Evolutionary conservation across 2,888 invertebrate genomes (phyloP).

Genomic region (Drosophila neoperkinsi): DNA sequence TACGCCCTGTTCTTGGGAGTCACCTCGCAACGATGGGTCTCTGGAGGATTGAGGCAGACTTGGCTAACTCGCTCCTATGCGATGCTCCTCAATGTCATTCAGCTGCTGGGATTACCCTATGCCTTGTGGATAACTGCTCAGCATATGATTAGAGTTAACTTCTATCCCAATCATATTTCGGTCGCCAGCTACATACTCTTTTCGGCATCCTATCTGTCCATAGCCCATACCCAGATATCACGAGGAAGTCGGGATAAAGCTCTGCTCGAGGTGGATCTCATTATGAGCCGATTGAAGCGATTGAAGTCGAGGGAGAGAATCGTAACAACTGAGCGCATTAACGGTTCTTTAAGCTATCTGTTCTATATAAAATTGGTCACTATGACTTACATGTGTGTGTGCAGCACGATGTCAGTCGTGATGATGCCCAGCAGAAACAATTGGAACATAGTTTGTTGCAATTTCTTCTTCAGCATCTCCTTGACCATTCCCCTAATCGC

Average conservation of each 20-base stretch:
- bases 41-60: constrained; percentile 7
- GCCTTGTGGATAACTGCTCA: constrained; percentile 8
- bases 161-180: constrained; percentile 32
- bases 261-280: constrained; percentile 36
- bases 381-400: constrained; percentile 3
- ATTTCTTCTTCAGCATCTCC: constrained; percentile 21
- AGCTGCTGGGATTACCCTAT: constrained; percentile 23
- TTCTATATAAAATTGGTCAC: constrained; percentile 26
- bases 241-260: constrained; percentile 44
- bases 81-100: constrained; percentile 20
- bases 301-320: background rate
- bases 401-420: constrained; percentile 1
- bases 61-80: constrained; percentile 30
- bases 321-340: background rate
- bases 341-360: background rate
- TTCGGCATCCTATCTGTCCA: constrained; percentile 31
- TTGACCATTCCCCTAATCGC: constrained; percentile 40
- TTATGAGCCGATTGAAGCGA: constrained; percentile 8
- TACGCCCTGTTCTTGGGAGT: constrained; percentile 53
- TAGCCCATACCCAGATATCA: constrained; percentile 42
- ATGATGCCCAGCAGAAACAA: background rate
- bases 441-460: background rate
- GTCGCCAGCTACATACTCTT: constrained; percentile 23
- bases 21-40: constrained; percentile 35
- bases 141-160: background rate